Evolutionary conservation across 2,797 vertebrate species (phyloP).

Genomic region (Diceros bicornis): DNA sequence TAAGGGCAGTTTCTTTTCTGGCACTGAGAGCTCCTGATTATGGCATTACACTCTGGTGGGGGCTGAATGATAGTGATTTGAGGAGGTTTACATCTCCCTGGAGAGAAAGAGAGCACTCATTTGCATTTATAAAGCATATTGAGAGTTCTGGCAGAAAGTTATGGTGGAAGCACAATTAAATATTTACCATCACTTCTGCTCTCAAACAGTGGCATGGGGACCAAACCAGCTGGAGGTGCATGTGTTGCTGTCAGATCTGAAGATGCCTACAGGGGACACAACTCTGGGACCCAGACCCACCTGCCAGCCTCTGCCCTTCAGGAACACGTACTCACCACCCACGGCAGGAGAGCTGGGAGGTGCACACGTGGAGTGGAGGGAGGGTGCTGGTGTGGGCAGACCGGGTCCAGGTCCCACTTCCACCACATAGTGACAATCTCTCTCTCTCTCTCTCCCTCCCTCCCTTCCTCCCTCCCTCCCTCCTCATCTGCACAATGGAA

Average conservation of each 20-base stretch:
- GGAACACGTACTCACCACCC: neutral
- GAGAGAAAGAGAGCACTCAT: constrained; percentile 79
- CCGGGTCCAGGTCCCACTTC: neutral
- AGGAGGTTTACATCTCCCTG: constrained; percentile 80
- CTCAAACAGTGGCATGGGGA: constrained; percentile 77
- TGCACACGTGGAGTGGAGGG: neutral
- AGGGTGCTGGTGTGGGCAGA: neutral
- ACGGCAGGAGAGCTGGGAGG: neutral
- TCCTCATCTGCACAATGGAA: neutral
- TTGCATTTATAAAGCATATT: constrained; percentile 87
- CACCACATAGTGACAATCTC: neutral
- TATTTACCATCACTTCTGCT: constrained; percentile 85
- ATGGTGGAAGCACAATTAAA: constrained; percentile 85
- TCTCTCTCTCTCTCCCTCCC: neutral
- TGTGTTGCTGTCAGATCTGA: constrained; percentile 76
- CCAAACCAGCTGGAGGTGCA: constrained; percentile 80
- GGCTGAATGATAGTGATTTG: constrained; percentile 81
- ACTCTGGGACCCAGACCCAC: neutral
- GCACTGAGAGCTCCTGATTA: constrained; percentile 64
- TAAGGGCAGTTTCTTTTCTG: constrained; percentile 71
- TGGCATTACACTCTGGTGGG: constrained; percentile 71
- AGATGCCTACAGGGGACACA: constrained; percentile 35
- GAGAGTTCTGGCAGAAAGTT: constrained; percentile 86
- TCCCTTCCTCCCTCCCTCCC: too few species aligned
- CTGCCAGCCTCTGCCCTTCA: constrained; percentile 8